Base-by-base conservation (phyloP, 2,797 vertebrate species). In the Leptoclinus maculatus region DNA sequence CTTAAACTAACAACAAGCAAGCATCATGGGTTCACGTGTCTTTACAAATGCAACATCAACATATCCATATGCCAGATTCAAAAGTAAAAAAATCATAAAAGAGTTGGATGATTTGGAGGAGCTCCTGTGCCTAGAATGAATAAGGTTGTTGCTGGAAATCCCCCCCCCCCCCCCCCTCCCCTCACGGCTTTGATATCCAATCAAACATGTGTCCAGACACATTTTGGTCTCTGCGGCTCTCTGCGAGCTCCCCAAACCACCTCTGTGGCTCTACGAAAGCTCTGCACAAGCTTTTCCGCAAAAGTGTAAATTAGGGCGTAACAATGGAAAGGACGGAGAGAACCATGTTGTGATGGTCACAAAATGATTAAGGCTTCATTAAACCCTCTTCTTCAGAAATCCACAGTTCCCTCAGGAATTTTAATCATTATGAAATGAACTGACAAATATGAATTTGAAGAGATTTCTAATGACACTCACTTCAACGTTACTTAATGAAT, bases 1-100 rank as follows among this genome's bases (percentile, higher is more conserved):
- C 62, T 79, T 73, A 58, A 71, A 60, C 49, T 45, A 27, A 80
- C 69, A 80, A 76, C 71, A 86, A 78, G 66, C 49, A 67, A 21
- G 38, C 36, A 49, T 36, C 14, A 27, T 0, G 29, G 27, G 27
- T 71, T 68, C 45, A 74, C 17, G 53, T 21, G 41, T 41, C 19
- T 25, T 74, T 66, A 49, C 16, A 27, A 66, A 76, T n/a, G 7
- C 66, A 71, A 36, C 16, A 47, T 58, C 38, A 56, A 41, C 32
- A 51, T n/a, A 7, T 76, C 5, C 27, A 27, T 14, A 54, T 54
- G 23, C 13, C 5, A 7, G 53, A 27, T 25, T 12, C 10, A 2
- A 51, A 11, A n/a, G 47, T 21, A n/a, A n/a, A 9, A 12, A 27
- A 27, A 27, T 27, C 2, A 51, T 4, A 6, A 21, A n/a, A 51